Evolutionary conservation across 2,888 invertebrate species (phyloP), one percentile per base, ranked within the genome.

Genomic region (Euclidia mi): DNA sequence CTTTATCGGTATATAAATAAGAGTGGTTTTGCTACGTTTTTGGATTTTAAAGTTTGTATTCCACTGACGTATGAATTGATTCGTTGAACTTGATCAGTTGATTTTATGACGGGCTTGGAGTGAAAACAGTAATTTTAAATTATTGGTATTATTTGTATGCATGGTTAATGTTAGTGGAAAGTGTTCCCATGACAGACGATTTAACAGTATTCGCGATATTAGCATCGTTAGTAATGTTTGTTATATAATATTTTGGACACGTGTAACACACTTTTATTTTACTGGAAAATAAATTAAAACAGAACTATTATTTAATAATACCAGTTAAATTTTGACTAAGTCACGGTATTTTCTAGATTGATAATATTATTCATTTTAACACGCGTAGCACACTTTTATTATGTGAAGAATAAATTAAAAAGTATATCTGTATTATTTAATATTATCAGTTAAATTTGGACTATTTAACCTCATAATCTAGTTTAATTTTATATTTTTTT

Each of bases 1-100:
- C 61, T 48, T 50, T 78, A 65, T 15, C 0, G 0, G 0, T 0
- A 0, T 12, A 0, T 0, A 0, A 0, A 43, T 73, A 82, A 50
- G 55, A 62, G 41, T 29, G 14, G 40, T 7, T 25, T 70, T 74
- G 0, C 7, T 10, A 20, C 34, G 6, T 35, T 38, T 34, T 15
- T 2, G 2, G 4, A 1, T 35, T 32, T 14, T 7, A 18, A 46
- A 35, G 9, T 31, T 62, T 20, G 72, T 62, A 53, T 55, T n/a
- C 3, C 44, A 44, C 59, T 76, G 79, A 82, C 82, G 82, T 70
- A 67, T 60, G 79, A 64, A 80, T 79, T 75, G 79, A 77, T 82
- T 81, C 81, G 71, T 69, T 55, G 82, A 82, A 81, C 68, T 78
- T 76, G 73, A 71, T 63, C 61, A 72, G 67, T 65, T 57, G 63